Evolutionary conservation across 2,888 invertebrate genomes (phyloP), one percentile per base, ranked within the genome.

Genomic region (Ptychoptera contaminata): DNA sequence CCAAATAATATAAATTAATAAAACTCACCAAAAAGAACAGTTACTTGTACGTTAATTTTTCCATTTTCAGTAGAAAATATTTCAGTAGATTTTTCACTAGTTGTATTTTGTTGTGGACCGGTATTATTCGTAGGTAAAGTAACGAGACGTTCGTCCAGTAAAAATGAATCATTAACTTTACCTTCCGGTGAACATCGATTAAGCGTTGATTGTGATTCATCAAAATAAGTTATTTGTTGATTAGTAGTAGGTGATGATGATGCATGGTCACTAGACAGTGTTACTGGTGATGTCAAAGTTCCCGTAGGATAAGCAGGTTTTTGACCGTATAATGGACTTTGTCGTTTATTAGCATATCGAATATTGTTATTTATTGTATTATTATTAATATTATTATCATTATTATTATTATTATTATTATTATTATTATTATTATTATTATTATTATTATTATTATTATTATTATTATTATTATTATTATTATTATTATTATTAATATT

Each of bases 1-100:
- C 9, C n/a, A 37, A 36, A 15, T 42, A 35, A 23, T 35, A 40
- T 7, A 30, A 37, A 31, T n/a, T n/a, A n/a, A 14, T 16, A 16
- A 38, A 45, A 64, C 66, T 64, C 52, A 65, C 66, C 66, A 55
- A 86, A 88, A 69, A 84, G 79, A 67, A 85, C 84, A 63, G 84
- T 83, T 63, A 85, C 84, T 72, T 82, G 83, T 65, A 83, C 84
- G 73, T 82, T 84, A 70, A 82, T 85, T 73, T 86, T 87, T 63
- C 84, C 85, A 71, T 86, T 86, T 69, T 82, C 74, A 59, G 73
- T 73, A 49, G 67, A 65, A 53, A 64, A 62, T 50, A 51, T 48
- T 40, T 51, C 56, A 36, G 57, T 54, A 32, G 55, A 55, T 50
- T 46, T 46, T 29, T 48, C 48, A 37, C 40, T 47, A 37, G 42